Evolutionary conservation across 2,113 vertebrate species (phyloP).

Genomic region (Phoenicopterus ruber): DNA sequence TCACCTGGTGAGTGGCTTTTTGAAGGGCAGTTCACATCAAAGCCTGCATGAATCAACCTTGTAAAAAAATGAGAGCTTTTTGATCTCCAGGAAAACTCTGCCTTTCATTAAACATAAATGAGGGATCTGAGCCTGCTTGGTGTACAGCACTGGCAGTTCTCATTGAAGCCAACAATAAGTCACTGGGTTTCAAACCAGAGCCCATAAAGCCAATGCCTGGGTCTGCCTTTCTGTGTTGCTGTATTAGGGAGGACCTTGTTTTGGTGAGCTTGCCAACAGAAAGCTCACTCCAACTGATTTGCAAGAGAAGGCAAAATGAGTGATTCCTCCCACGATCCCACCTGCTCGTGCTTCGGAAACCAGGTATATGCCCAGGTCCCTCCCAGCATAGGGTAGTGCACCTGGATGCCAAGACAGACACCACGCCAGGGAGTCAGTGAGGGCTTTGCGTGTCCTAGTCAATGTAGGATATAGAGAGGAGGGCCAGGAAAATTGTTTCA

Average conservation of each 20-base stretch:
- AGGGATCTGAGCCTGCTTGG: neutral
- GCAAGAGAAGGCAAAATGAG: neutral
- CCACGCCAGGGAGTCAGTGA: neutral
- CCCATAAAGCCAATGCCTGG: neutral
- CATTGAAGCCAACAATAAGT: neutral
- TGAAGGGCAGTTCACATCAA: constrained; percentile 37
- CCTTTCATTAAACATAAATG: neutral
- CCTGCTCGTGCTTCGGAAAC: neutral
- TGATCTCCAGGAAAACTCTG: constrained; percentile 25
- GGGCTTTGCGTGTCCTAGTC: neutral
- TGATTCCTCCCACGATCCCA: neutral
- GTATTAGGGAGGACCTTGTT: neutral
- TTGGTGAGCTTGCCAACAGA: neutral
- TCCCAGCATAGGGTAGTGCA: rapidly evolving
- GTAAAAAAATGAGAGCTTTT: neutral
- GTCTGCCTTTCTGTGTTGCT: neutral
- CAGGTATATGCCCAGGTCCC: neutral
- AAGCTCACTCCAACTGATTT: neutral
- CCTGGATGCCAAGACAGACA: neutral
- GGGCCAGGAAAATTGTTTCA: neutral
- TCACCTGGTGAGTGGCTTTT: neutral
- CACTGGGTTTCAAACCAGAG: neutral
- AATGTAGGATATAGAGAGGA: neutral
- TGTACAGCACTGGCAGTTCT: neutral
- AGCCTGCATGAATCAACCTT: constrained; percentile 7